phyloP scores from a whole-genome alignment of 2,113 vertebrate genomes.

The Rhizomys pruinosus region DNA sequence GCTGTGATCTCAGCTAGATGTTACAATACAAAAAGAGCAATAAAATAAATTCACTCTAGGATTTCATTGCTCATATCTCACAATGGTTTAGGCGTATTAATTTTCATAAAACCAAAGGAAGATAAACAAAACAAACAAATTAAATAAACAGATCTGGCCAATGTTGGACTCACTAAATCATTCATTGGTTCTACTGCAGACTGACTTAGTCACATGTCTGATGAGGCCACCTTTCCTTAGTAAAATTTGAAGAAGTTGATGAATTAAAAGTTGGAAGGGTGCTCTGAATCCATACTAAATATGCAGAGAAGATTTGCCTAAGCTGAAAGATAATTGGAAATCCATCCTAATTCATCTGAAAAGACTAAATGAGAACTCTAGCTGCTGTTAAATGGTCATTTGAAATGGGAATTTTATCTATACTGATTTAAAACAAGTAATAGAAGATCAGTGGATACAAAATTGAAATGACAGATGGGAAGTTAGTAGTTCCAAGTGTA shows the following conservation, averaged over 20 bases:
- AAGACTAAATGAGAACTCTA: not conserved
- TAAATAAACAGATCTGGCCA: not conserved
- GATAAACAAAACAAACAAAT: not conserved
- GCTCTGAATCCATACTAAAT: not conserved
- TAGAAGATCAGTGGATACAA: not conserved
- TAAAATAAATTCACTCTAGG: slow-evolving; percentile 44
- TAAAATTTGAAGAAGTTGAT: not conserved
- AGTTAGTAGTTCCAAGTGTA: not conserved
- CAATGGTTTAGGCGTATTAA: not conserved
- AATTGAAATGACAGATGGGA: not conserved
- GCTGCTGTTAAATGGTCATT: not conserved
- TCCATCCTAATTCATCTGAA: not conserved
- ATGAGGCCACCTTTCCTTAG: not conserved
- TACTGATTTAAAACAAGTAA: slow-evolving; percentile 28
- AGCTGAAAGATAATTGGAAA: slow-evolving; percentile 28
- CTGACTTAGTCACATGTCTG: not conserved
- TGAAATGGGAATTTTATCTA: not conserved
- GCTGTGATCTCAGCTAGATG: slow-evolving; percentile 11
- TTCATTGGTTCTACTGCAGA: not conserved
- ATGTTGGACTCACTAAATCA: not conserved
- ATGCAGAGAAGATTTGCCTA: not conserved
- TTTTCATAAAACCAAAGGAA: not conserved
- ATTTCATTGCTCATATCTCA: not conserved
- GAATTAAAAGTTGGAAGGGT: not conserved
- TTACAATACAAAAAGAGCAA: not conserved